Evolutionary conservation across 2,113 vertebrate species (phyloP).

Genomic region (Carlito syrichta): DNA sequence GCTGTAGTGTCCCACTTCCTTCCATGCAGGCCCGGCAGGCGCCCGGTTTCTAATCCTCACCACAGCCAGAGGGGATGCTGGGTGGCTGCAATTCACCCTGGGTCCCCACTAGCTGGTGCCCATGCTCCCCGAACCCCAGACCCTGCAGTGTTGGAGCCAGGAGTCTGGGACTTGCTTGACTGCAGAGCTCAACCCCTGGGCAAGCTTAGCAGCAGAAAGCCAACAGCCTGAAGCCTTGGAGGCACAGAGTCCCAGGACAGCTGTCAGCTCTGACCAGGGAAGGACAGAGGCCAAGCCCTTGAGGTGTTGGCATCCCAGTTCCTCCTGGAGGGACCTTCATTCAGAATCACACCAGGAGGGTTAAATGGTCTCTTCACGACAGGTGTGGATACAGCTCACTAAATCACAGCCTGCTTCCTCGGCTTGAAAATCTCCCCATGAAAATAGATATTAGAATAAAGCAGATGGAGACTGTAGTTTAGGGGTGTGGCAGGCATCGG

Average conservation of each 20-base stretch:
- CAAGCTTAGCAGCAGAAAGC: too few species aligned
- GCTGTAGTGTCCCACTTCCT: neutral
- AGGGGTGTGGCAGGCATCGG: too few species aligned
- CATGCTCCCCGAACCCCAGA: neutral
- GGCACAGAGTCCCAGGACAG: neutral
- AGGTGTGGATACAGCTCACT: neutral
- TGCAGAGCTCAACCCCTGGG: neutral
- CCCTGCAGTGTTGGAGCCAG: neutral
- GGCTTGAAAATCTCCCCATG: neutral
- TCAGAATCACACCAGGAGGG: neutral
- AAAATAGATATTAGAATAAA: too few species aligned
- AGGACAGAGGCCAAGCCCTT: neutral
- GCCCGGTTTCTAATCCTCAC: neutral
- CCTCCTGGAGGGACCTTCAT: neutral
- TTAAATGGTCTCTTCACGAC: neutral
- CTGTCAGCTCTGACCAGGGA: neutral
- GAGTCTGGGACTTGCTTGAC: neutral
- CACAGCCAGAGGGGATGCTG: neutral
- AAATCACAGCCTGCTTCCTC: neutral
- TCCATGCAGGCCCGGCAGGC: too few species aligned
- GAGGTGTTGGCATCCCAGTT: neutral
- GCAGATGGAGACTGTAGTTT: too few species aligned
- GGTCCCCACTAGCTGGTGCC: neutral
- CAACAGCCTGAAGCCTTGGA: too few species aligned
- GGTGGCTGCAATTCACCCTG: too few species aligned